Conservation (phyloP, 2,113 vertebrate genomes). For the Callionymus lyra region DNA sequence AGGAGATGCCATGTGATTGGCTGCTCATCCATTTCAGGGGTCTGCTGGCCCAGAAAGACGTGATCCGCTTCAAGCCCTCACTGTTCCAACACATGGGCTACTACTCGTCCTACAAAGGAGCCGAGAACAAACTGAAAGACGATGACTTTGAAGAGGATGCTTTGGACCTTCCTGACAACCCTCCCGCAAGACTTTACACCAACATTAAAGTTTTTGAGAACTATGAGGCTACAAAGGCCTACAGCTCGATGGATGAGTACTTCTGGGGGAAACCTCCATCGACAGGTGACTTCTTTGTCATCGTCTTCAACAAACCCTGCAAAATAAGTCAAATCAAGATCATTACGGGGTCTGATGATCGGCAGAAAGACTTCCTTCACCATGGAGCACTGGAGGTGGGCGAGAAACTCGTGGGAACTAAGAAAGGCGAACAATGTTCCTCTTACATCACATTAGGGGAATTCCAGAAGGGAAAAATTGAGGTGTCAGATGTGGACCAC, state of each 20-base stretch:
- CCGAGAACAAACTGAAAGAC: constrained; percentile 94
- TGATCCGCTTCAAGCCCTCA: constrained; percentile 90
- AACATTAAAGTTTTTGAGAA: constrained; percentile 97
- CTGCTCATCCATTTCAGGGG: constrained; percentile 90
- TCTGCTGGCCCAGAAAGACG: constrained; percentile 88
- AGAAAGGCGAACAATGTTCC: constrained; percentile 80
- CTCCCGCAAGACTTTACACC: constrained; percentile 83
- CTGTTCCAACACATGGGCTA: constrained; percentile 98
- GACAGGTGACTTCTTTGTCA: constrained; percentile 82
- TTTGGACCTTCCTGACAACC: constrained; percentile 93
- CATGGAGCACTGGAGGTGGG: constrained; percentile 91
- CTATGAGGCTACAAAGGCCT: constrained; percentile 89
- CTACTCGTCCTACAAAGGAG: constrained; percentile 94
- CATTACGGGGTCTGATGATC: constrained; percentile 86
- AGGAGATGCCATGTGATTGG: constrained; percentile 99
- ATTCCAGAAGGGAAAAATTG: constrained; percentile 90
- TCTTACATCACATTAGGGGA: constrained; percentile 86
- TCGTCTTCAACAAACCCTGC: constrained; percentile 83
- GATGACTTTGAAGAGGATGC: constrained; percentile 97
- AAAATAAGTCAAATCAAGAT: constrained; percentile 92
- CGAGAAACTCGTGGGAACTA: constrained; percentile 73
- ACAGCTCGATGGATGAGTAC: constrained; percentile 90
- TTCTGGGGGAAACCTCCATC: constrained; percentile 95
- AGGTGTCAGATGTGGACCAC: constrained; percentile 83
- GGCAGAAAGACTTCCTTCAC: constrained; percentile 90